Base-by-base conservation (phyloP, 2,797 vertebrate species). In the Pampus argenteus region DNA sequence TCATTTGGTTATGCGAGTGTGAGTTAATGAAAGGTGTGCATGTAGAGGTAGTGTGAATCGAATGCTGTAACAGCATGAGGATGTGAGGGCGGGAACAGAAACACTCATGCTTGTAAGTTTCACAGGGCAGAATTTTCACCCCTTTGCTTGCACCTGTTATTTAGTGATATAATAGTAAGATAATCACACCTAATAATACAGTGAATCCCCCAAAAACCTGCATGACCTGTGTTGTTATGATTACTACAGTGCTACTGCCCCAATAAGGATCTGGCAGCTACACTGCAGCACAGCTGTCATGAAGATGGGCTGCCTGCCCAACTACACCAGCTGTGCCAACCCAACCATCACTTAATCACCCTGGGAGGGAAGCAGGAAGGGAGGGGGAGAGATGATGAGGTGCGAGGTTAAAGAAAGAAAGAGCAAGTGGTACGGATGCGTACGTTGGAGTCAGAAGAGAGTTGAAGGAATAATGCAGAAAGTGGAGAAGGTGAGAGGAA, bases 321-420 rank as follows among this genome's bases (percentile, higher is more conserved):
- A 66, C 76, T 72, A 69, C 81, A 89, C 89, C 89, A 91, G 89
- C 89, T 90, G 91, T 89, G 89, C 85, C 90, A 88, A 84, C 73
- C 83, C 85, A 79, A 78, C 84, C 86, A 88, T 78, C 84, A 81
- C 85, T 88, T 88, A 86, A 91, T 89, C 87, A 90, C 82, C 69
- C 60, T 64, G 76, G 71, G 84, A 84, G 73, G 71, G 42, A 84
- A 50, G 38, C 55, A 68, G 50, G 71, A 66, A 54, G 10, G 42
- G 23, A 54, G 29, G 50, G 70, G 57, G 48, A 10, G 36, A 26
- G 20, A 25, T 47, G 42, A 49, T 49, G 63, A 60, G 71, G 38
- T 14, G 52, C 9, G 8, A 61, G 56, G 58, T 59, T 60, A 70
- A 76, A 72, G 77, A 77, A 76, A 59, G 38, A 55, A 51, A 57